Conservation (phyloP, 2,797 vertebrate species). For the Coluber constrictor region DNA sequence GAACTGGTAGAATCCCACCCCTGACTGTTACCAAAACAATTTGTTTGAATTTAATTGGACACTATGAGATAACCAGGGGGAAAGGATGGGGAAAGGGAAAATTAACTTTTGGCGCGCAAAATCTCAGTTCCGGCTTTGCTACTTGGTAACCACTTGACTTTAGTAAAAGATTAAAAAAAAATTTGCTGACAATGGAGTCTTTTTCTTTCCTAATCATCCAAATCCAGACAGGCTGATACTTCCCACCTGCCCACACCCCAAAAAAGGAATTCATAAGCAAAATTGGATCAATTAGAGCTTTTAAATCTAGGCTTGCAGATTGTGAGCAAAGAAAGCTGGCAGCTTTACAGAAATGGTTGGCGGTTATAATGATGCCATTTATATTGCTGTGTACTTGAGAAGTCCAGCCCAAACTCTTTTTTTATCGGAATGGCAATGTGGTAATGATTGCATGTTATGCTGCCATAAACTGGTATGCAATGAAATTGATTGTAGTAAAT, state of each 20-base stretch:
- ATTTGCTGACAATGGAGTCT: background rate
- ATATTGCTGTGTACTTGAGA: conserved; percentile 38
- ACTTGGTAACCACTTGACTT: background rate
- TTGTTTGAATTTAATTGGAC: background rate
- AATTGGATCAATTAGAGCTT: conserved; percentile 11
- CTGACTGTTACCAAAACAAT: background rate
- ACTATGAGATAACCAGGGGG: background rate
- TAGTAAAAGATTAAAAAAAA: background rate
- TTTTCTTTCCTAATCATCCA: background rate
- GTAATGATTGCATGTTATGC: conserved; percentile 43
- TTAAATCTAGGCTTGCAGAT: conserved; percentile 41
- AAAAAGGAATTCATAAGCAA: conserved; percentile 15
- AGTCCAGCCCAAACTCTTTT: background rate
- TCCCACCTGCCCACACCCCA: conserved; percentile 11
- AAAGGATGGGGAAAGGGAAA: background rate
- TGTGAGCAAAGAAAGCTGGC: conserved; percentile 29
- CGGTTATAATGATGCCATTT: conserved; percentile 7
- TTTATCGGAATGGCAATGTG: conserved; percentile 46
- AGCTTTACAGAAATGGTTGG: conserved; percentile 31
- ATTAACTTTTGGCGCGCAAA: background rate
- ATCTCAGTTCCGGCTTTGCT: background rate
- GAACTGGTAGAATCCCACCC: too few species aligned
- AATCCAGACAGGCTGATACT: background rate
- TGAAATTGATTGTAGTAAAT: conserved; percentile 32
- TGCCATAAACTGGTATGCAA: conserved; percentile 23